Conservation (phyloP, 2,888 invertebrate genomes). For the Drosophila crucigera region DNA sequence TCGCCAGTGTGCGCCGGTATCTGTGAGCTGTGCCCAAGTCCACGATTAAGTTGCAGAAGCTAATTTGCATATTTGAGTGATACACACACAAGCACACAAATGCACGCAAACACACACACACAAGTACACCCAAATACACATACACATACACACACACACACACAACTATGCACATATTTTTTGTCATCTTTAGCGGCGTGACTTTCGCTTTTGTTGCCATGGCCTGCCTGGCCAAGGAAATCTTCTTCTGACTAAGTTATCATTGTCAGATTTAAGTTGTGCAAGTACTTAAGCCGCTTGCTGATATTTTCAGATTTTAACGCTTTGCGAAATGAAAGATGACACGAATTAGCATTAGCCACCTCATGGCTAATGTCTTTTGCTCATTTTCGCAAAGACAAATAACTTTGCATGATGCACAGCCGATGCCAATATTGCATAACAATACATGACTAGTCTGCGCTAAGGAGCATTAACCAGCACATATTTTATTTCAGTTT, state of each 20-base stretch:
- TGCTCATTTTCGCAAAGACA: conserved; percentile 7
- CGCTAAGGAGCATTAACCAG: not conserved
- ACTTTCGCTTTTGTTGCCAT: conserved; percentile 55
- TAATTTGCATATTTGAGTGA: conserved; percentile 80
- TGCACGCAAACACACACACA: conserved; percentile 19
- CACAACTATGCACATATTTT: conserved; percentile 11
- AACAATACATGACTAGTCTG: not conserved
- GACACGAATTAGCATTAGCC: conserved; percentile 38
- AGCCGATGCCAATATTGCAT: not conserved
- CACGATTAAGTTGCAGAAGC: conserved; percentile 71
- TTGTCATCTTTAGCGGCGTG: conserved; percentile 17
- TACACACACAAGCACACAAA: conserved; percentile 23
- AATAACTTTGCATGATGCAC: conserved; percentile 5
- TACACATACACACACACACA: conserved; percentile 5
- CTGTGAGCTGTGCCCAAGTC: conserved; percentile 35
- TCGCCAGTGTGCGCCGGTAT: not conserved
- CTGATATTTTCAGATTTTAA: conserved; percentile 20
- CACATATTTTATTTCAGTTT: too few relatives aligned
- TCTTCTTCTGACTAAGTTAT: conserved; percentile 40
- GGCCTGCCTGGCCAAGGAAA: conserved; percentile 32
- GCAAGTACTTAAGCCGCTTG: conserved; percentile 30
- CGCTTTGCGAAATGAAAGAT: conserved; percentile 46
- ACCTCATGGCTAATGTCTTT: conserved; percentile 25
- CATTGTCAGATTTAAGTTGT: conserved; percentile 51
- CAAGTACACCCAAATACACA: conserved; percentile 4